These are phyloP conservation scores for Chrysogorgia sp. DNA, from an alignment of 92 coral and sea anemone species.

Conservation along the genomic window DNA sequence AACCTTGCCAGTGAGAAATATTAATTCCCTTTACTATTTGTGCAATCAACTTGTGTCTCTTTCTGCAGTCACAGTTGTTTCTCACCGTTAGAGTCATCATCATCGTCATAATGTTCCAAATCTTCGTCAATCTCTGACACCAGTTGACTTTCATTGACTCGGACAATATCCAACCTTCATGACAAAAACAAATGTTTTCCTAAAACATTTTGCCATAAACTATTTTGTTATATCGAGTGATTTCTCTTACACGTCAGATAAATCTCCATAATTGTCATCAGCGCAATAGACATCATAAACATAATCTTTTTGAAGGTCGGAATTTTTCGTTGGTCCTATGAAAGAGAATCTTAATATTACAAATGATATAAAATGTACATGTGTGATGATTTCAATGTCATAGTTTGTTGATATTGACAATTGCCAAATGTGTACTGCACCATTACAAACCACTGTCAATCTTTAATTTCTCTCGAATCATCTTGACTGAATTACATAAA, in stretches of 20 bases:
- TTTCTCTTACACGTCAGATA: constrained; percentile 92
- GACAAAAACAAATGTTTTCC: background rate
- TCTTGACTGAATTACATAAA: constrained; percentile 87
- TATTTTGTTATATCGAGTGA: background rate
- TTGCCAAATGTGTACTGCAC: background rate
- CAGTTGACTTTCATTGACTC: constrained; percentile 71
- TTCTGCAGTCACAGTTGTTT: no score
- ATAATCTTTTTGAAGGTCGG: constrained; percentile 67
- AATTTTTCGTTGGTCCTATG: constrained; percentile 43
- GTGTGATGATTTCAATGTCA: background rate
- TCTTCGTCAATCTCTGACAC: constrained; percentile 73
- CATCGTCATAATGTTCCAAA: constrained; percentile 84
- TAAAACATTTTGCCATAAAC: background rate
- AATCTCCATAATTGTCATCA: constrained; percentile 62
- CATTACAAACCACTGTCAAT: constrained; percentile 67
- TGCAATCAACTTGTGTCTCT: no score
- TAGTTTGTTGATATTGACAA: background rate
- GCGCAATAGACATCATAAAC: constrained; percentile 93
- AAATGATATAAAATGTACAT: no score
- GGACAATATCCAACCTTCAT: constrained; percentile 77
- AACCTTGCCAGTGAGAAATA: no score
- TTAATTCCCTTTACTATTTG: no score
- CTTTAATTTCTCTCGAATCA: constrained; percentile 92
- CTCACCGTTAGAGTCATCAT: constrained; percentile 97
- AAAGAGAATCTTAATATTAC: background rate